Evolutionary conservation across 2,797 vertebrate species (phyloP).

Genomic region (Sebastes hubbsi): DNA sequence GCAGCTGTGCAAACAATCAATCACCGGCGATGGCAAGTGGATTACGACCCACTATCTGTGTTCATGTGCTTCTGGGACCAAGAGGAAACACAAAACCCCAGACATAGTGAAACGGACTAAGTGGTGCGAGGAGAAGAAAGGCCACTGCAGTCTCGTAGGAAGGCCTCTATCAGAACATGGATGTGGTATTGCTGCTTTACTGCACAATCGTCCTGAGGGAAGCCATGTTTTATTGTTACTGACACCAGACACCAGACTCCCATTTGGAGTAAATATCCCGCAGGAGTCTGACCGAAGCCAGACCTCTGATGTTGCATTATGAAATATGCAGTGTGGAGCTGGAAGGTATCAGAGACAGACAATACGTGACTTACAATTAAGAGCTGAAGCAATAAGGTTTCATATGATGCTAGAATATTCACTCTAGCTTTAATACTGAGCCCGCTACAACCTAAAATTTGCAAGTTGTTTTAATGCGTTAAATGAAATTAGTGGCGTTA

Average conservation of each 20-base stretch:
- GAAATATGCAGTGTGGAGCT: not conserved
- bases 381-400: conserved; percentile 32
- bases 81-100: conserved; percentile 35
- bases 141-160: conserved; percentile 33
- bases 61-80: conserved; percentile 59
- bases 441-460: too few relatives aligned
- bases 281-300: conserved; percentile 19
- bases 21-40: conserved; percentile 68
- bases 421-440: accelerated
- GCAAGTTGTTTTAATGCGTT: too few relatives aligned
- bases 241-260: conserved; percentile 43
- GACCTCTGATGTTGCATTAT: conserved; percentile 39
- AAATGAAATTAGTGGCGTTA: too few relatives aligned
- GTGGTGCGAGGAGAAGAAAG: conserved; percentile 37
- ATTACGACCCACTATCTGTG: conserved; percentile 71
- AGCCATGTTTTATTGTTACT: conserved; percentile 53
- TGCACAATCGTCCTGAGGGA: conserved; percentile 54
- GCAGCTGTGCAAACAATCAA: conserved; percentile 73
- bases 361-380: not conserved
- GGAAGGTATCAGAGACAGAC: not conserved
- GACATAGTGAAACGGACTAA: conserved; percentile 52
- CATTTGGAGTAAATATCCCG: conserved; percentile 48
- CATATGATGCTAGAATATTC: too few relatives aligned
- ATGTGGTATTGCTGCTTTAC: conserved; percentile 53
- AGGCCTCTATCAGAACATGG: conserved; percentile 43